Evolutionary conservation across 2,888 invertebrate genomes (phyloP).

Genomic region (Sylvicola cinctus): DNA sequence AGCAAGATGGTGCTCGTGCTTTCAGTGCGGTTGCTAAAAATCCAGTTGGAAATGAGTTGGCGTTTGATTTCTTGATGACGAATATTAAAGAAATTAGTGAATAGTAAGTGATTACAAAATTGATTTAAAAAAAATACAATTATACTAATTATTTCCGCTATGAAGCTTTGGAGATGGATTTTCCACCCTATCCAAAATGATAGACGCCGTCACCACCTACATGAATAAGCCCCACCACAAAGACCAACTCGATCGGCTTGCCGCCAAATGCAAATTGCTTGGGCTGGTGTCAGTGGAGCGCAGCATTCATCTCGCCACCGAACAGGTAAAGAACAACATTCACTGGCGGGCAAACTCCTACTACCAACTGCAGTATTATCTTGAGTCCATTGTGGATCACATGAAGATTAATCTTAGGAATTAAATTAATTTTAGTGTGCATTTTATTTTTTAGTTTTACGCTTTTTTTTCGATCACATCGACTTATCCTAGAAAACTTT

Average conservation of each 20-base stretch:
- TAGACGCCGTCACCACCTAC: constrained; percentile 28
- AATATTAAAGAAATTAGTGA: constrained; percentile 24
- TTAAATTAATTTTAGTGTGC: too few relatives aligned
- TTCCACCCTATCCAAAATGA: constrained; percentile 30
- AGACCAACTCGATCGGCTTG: constrained; percentile 20
- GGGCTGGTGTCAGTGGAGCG: constrained; percentile 19
- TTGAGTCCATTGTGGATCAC: constrained; percentile 11
- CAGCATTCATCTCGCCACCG: constrained; percentile 21
- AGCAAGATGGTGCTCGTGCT: constrained; percentile 37
- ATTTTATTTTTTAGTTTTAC: too few relatives aligned
- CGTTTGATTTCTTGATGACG: constrained; percentile 31
- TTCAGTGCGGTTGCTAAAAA: constrained; percentile 36
- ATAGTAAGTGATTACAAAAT: constrained; percentile 24
- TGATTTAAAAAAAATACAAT: not conserved
- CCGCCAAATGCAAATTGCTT: constrained; percentile 16
- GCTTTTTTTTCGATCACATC: too few relatives aligned
- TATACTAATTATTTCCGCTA: constrained; percentile 2
- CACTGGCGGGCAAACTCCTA: constrained; percentile 24
- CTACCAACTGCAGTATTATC: constrained; percentile 18
- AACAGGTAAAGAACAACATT: constrained; percentile 25
- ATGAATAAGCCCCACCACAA: constrained; percentile 30
- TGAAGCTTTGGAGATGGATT: constrained; percentile 33
- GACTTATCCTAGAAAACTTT: too few relatives aligned
- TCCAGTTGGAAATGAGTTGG: constrained; percentile 34
- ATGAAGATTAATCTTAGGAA: too few relatives aligned